Base-by-base conservation (phyloP, 2,113 vertebrate genomes). In the Aptenodytes forsteri region DNA sequence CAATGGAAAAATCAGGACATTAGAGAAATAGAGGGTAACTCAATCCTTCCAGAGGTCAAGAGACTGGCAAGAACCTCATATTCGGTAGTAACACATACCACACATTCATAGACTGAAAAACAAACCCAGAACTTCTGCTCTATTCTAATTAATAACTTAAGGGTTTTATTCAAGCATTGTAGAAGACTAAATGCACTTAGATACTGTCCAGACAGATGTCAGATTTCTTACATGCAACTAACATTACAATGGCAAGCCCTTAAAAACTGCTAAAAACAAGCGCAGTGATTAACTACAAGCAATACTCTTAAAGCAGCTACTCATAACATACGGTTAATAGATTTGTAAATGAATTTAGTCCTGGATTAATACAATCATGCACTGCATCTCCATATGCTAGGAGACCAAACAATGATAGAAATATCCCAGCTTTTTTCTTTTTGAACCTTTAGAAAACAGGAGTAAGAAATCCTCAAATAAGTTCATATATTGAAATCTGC, bases 261-360 rank as follows among this genome's bases (percentile, higher is more conserved):
- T 93, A 86, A 87, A 83, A 92, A 59, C 87, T 47, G 83, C 82
- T 82, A 83, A 86, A 87, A 97, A 92, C 92, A 83, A 82, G 88
- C 44, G 87, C 65, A 87, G 83, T 91, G 93, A 95, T 89, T 83
- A 94, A 95, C 52, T 78, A 36, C 65, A 90, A 96, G 95, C 64
- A 93, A 88, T 64, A 34, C 72, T 95, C 77, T 84, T 44, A 91
- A 90, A 89, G 83, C 88, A 95, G 87, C 90, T 93, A 67, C 75
- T 95, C 83, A 81, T 90, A 89, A 88, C 84, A 87, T 87, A 88
- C 23, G 69, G 94, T 76, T 93, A 98, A 97, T 64, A 95, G 89
- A 93, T 93, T 77, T 96, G 90, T 83, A 83, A 87, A 89, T 93
- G 2, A 96, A 50, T 86, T 86, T 90, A 96, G 83, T 32, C 52